These are phyloP conservation scores for Syrrhaptes paradoxus DNA, from an alignment of 2,113 vertebrate species.

Conservation along the genomic window DNA sequence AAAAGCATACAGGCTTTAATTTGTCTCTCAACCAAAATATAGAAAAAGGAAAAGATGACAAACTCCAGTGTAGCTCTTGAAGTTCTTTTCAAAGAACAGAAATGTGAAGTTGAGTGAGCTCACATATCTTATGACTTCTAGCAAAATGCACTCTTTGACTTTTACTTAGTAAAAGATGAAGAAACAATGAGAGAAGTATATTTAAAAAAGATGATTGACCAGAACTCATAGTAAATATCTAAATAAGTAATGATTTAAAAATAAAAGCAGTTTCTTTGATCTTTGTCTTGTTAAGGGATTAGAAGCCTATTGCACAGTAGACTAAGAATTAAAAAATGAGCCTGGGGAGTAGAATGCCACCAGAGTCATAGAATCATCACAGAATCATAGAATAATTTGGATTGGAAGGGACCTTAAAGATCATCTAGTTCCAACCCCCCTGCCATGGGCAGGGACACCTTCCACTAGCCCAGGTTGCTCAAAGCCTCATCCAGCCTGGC, in stretches of 20 bases:
- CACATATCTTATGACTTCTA: background rate
- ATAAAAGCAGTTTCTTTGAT: background rate
- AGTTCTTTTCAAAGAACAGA: background rate
- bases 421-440: too few relatives aligned
- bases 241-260: background rate
- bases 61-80: background rate
- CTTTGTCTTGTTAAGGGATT: background rate
- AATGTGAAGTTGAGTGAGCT: background rate
- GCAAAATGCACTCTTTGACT: background rate
- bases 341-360: background rate
- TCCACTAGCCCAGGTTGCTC: too few relatives aligned
- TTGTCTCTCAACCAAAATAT: background rate
- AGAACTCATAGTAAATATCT: background rate
- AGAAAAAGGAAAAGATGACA: background rate
- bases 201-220: background rate
- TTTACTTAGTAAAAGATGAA: background rate
- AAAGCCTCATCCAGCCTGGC: too few relatives aligned
- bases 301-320: background rate
- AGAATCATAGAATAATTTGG: too few relatives aligned
- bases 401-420: too few relatives aligned
- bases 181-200: background rate
- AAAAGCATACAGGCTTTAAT: background rate
- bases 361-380: too few relatives aligned
- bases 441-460: too few relatives aligned
- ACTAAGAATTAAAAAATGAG: background rate